These are phyloP conservation scores for Pogonocherus hispidulus DNA, from an alignment of 2,888 invertebrate species.

Conservation along the genomic window DNA sequence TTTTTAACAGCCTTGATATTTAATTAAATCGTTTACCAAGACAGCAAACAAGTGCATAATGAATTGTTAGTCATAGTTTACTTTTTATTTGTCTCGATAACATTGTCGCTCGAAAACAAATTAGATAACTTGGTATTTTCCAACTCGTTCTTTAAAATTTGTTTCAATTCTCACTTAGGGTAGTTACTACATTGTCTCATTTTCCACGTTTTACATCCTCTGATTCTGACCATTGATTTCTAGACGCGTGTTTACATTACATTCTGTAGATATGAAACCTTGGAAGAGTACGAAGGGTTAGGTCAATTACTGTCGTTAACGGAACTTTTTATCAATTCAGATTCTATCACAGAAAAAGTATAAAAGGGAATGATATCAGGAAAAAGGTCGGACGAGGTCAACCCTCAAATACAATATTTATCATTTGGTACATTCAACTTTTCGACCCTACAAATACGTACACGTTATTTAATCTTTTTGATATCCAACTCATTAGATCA, in stretches of 20 bases:
- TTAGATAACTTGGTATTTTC: neutral
- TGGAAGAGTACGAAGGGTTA: too few species aligned
- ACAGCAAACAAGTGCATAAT: neutral
- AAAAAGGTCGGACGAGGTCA: neutral
- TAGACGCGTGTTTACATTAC: too few species aligned
- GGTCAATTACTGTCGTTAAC: too few species aligned
- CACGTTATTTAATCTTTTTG: neutral
- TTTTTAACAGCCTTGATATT: neutral
- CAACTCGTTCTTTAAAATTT: neutral
- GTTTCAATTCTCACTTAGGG: too few species aligned
- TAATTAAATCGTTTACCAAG: neutral
- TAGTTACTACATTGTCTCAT: too few species aligned
- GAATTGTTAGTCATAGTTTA: neutral
- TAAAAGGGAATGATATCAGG: neutral
- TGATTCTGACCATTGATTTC: too few species aligned
- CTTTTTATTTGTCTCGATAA: neutral
- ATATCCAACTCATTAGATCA: neutral
- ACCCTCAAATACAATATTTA: neutral
- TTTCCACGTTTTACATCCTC: too few species aligned
- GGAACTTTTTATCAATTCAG: neutral
- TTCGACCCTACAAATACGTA: neutral
- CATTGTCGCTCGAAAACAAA: neutral
- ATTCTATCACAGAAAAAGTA: neutral
- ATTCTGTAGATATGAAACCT: too few species aligned
- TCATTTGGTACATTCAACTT: neutral